Base-by-base conservation (phyloP, 2,797 vertebrate genomes). In the Pangasius larnaudii region DNA sequence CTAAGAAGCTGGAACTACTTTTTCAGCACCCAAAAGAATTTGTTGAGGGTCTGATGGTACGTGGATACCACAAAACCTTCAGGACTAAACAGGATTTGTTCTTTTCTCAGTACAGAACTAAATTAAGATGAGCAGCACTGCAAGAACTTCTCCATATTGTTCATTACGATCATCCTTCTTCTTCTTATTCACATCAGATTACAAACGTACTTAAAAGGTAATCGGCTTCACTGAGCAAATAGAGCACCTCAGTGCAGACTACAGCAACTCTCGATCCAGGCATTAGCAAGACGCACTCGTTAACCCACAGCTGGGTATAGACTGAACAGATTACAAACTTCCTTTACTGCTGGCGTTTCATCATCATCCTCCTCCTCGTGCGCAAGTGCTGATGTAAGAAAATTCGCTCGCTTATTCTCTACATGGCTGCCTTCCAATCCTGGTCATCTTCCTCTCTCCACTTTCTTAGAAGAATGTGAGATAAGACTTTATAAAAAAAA, bases 251-350 rank as follows among this genome's bases (percentile, higher is more conserved):
- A 4, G 22, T 84, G 30, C 65, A 39, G 63, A 71, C 83, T 51
- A 39, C 63, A 71, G 83, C 83, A 19, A 67, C n/a, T 84, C 83
- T 53, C 16, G 46, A 22, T 14, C 53, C 83, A 36, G 83, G 83
- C 5, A 71, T 84, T 71, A 71, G 33, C 63, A 51, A 16, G 11
- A 69, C 27, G 14, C 22, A 1, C 59, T 63, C 4, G 10, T 18
- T 63, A 42, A 8, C 36, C 80, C 58, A 61, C 56, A 11, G 33
- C 42, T 7, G 42, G 27, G 14, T 30, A 67, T 0, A 14, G 65
- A 14, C 30, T 13, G 24, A 33, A 69, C 24, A 51, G 16, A 49
- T 51, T 5, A 53, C 46, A 49, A 19, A 14, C 36, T 69, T 84
- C 30, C 63, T 24, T 63, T 46, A n/a, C 63, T n/a, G 22, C 3